A percentile compares a stretch with the other conserved stretches of the same genome.
Evolutionary conservation across 2,888 invertebrate genomes (phyloP).

Genomic region (Volucella bombylans): DNA sequence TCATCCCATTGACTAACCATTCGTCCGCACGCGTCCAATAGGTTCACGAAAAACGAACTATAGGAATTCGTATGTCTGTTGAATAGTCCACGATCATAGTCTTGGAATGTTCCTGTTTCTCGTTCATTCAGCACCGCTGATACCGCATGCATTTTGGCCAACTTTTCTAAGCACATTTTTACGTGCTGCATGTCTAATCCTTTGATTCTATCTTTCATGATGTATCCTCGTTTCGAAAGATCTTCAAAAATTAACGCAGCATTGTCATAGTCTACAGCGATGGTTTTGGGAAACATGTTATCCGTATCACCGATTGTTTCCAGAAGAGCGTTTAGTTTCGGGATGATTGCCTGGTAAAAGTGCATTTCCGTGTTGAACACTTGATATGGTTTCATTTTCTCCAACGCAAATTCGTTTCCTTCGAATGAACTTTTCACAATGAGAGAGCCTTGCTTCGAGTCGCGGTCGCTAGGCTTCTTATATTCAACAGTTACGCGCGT

Average conservation of each 20-base stretch:
- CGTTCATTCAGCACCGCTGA: slow-evolving; percentile 83
- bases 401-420: slow-evolving; percentile 77
- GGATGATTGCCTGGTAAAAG: slow-evolving; percentile 80
- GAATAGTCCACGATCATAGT: slow-evolving; percentile 80
- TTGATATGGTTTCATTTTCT: slow-evolving; percentile 79
- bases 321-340: slow-evolving; percentile 78
- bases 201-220: slow-evolving; percentile 78
- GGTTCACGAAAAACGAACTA: slow-evolving; percentile 78
- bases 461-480: slow-evolving; percentile 60
- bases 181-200: slow-evolving; percentile 82
- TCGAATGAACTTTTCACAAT: slow-evolving; percentile 80
- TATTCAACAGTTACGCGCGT: slow-evolving; percentile 78
- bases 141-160: slow-evolving; percentile 84
- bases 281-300: slow-evolving; percentile 79
- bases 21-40: slow-evolving; percentile 78
- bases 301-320: slow-evolving; percentile 77
- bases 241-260: slow-evolving; percentile 81
- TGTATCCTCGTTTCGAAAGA: slow-evolving; percentile 77
- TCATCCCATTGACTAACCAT: slow-evolving; percentile 78
- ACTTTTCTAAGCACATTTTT: slow-evolving; percentile 80
- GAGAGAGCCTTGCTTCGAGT: slow-evolving; percentile 73
- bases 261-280: slow-evolving; percentile 79
- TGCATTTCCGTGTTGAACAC: slow-evolving; percentile 81
- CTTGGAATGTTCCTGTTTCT: slow-evolving; percentile 76
- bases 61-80: slow-evolving; percentile 80